phyloP scores from a whole-genome alignment of 2,113 vertebrate genomes.

The Shinisaurus crocodilurus region DNA sequence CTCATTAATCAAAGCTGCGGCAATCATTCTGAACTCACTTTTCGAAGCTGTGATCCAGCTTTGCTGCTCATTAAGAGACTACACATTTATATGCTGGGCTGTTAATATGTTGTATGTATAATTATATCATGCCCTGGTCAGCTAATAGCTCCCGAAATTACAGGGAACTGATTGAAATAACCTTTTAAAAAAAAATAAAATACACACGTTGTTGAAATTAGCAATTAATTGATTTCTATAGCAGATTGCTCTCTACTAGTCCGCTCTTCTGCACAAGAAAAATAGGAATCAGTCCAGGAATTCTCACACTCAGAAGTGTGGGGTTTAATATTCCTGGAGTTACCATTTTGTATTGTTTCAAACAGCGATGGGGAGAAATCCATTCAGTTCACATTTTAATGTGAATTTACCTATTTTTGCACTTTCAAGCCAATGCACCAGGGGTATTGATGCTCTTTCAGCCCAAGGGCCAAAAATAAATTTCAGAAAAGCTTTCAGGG shows the following conservation, averaged over 20 bases:
- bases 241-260: background rate
- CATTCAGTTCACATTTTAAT: too few species aligned
- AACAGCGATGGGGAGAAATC: too few species aligned
- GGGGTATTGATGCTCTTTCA: too few species aligned
- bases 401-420: too few species aligned
- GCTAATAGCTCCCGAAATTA: slow-evolving; percentile 30
- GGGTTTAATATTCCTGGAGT: background rate
- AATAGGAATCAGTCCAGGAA: background rate
- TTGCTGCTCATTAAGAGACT: background rate
- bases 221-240: background rate
- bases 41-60: slow-evolving; percentile 3
- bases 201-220: slow-evolving; percentile 1
- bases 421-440: too few species aligned
- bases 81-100: background rate
- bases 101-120: slow-evolving; percentile 42
- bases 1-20: slow-evolving; percentile 34
- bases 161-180: slow-evolving; percentile 39
- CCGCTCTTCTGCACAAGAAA: background rate
- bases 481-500: too few species aligned
- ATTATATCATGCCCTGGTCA: slow-evolving; percentile 49
- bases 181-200: background rate
- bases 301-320: accelerated
- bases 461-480: too few species aligned
- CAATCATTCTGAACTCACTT: slow-evolving; percentile 33
- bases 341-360: background rate